These are phyloP conservation scores for Pomacea maculata DNA, from an alignment of 1,140 invertebrate genomes.

Conservation along the genomic window DNA sequence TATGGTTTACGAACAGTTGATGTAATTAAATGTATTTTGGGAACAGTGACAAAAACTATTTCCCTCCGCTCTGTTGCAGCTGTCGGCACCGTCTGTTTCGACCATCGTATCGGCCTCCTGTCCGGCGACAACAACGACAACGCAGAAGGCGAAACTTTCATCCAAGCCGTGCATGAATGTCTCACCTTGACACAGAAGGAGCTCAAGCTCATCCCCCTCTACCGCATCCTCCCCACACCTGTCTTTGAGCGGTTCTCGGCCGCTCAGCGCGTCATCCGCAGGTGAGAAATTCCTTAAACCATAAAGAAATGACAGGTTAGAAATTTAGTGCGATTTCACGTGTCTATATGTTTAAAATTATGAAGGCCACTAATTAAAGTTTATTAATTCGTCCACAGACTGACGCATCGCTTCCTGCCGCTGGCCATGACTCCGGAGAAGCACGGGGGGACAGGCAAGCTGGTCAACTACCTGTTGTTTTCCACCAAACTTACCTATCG, in stretches of 20 bases:
- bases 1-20: no score
- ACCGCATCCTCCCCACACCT: constrained; percentile 39
- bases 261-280: constrained; percentile 79
- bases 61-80: constrained; percentile 67
- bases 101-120: constrained; percentile 83
- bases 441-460: neutral
- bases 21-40: no score
- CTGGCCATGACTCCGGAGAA: constrained; percentile 14
- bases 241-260: constrained; percentile 76
- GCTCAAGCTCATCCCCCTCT: constrained; percentile 36
- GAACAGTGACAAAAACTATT: no score
- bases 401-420: neutral
- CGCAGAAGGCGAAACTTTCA: constrained; percentile 82
- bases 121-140: constrained; percentile 9
- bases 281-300: constrained; percentile 67
- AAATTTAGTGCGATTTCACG: neutral
- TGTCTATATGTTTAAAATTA: neutral
- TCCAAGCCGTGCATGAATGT: constrained; percentile 84
- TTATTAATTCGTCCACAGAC: neutral
- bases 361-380: no score
- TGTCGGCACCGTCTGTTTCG: constrained; percentile 85
- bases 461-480: constrained; percentile 33
- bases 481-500: constrained; percentile 27
- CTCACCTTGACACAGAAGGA: constrained; percentile 71
- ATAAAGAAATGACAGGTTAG: neutral